Evolutionary conservation across 2,888 invertebrate genomes (phyloP), one percentile per base, ranked within the genome.

Genomic region (Scaptodrosophila latifasciaeformis): DNA sequence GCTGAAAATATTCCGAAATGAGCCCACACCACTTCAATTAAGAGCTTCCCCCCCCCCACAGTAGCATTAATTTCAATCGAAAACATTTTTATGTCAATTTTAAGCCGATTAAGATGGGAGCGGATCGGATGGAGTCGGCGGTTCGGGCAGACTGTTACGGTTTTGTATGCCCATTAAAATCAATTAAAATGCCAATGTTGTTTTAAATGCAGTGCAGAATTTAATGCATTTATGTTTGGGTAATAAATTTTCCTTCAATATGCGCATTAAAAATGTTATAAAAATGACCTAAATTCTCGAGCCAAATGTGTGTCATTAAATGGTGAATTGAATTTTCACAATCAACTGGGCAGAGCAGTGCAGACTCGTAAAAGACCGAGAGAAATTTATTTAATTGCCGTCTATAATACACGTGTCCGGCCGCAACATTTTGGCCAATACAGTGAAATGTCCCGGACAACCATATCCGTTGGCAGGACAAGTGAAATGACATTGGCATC

Each of bases 21-120:
- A n/a, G n/a, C n/a, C n/a, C 62, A 54, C 62, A 61, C 66, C 72
- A 66, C 71, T 78, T 64, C 79, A 72, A 72, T 72, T 78, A 77
- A 67, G 67, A 65, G 60, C 27, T 4, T 6, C 9, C 4, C 27
- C 27, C n/a, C n/a, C n/a, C 5, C 4, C 4, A 4, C 31, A 31
- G n/a, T 54, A 55, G 69, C 64, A 72, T 63, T 69, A 66, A 76
- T 70, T 72, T 62, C n/a, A n/a, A n/a, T n/a, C n/a, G n/a, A 3
- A 31, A 31, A 31, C 10, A 24, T 24, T 24, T 24, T 3, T 24
- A 7, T 31, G 31, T 63, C 64, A 57, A 54, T 67, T 63, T 60
- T 57, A 72, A 78, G 79, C 72, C 76, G 72, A 75, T 72, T 72
- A 72, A 72, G 64, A 66, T 43, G 63, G 58, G 54, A 54, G 19